These are phyloP conservation scores for Cinclus mexicanus DNA, from an alignment of 2,113 vertebrate species.

Conservation along the genomic window DNA sequence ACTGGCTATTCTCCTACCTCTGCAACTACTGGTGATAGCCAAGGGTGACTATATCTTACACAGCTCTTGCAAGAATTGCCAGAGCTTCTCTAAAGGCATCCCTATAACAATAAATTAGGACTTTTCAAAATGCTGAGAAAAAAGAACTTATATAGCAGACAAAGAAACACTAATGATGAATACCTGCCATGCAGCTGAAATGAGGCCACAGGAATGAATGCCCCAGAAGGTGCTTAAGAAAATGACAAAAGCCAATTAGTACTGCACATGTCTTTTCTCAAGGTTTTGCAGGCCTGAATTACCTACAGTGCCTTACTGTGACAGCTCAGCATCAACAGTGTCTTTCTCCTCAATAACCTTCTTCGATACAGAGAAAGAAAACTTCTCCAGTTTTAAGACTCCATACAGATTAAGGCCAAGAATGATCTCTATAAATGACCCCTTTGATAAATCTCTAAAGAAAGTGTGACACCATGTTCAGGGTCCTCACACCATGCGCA, in stretches of 20 bases:
- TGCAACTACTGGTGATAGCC: neutral
- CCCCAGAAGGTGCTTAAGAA: neutral
- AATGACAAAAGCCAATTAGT: constrained; percentile 14
- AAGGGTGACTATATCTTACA: neutral
- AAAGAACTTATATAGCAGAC: neutral
- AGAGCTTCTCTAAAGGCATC: neutral
- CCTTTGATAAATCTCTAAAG: neutral
- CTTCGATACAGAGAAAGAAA: neutral
- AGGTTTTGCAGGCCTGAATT: neutral
- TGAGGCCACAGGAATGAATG: neutral
- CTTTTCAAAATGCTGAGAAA: neutral
- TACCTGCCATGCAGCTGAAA: neutral
- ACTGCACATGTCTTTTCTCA: neutral
- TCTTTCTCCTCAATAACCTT: neutral
- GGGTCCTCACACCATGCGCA: neutral
- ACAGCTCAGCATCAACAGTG: neutral
- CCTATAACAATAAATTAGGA: neutral
- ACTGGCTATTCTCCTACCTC: neutral
- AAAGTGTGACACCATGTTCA: neutral
- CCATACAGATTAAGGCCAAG: neutral
- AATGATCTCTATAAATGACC: neutral
- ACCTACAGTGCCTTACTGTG: neutral
- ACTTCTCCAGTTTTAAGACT: neutral
- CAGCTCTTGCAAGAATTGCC: neutral
- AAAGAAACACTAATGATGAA: neutral